These are phyloP conservation scores for Pygoscelis adeliae DNA, from an alignment of 2,113 vertebrate species.

Conservation along the genomic window DNA sequence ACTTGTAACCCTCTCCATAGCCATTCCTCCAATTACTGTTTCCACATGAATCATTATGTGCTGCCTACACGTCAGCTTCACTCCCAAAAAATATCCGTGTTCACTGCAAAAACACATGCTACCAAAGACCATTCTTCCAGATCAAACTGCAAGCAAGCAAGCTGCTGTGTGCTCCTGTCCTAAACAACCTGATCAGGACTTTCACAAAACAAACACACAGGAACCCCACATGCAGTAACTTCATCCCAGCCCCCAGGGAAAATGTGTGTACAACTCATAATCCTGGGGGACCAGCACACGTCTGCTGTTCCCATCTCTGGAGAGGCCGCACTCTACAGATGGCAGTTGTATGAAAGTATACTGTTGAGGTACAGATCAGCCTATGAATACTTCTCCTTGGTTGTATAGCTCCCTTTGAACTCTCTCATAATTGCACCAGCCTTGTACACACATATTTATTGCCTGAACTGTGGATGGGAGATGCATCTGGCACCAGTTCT, in stretches of 20 bases:
- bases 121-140: not conserved
- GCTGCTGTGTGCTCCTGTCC: not conserved
- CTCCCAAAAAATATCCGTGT: not conserved
- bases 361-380: not conserved
- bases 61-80: not conserved
- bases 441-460: slow-evolving; percentile 29
- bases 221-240: not conserved
- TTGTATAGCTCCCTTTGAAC: not conserved
- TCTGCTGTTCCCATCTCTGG: not conserved
- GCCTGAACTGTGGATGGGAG: not conserved
- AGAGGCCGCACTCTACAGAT: not conserved
- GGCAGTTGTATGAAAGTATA: not conserved
- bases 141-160: not conserved
- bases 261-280: not conserved
- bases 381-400: not conserved
- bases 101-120: not conserved
- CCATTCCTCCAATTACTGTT: not conserved
- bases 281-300: rapidly evolving
- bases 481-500: not conserved
- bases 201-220: not conserved
- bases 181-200: not conserved
- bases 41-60: not conserved
- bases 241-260: not conserved
- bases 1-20: not conserved
- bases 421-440: not conserved